Base-by-base conservation (phyloP, 2,113 vertebrate species). In the Gobiocypris rarus region DNA sequence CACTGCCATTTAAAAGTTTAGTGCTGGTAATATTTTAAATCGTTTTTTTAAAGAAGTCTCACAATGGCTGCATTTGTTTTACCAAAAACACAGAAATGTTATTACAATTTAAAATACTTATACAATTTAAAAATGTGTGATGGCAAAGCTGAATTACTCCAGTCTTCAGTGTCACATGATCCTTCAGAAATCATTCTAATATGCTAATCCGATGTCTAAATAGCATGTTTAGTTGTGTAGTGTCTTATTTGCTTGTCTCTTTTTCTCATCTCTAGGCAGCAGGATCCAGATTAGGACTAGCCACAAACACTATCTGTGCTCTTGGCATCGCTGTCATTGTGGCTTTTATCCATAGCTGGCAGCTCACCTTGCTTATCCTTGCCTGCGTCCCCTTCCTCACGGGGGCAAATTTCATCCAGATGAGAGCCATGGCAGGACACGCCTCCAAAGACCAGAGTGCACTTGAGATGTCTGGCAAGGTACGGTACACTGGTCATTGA, bases 271-370 rank as follows among this genome's bases (percentile, higher is more conserved):
- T 71, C 75, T 54, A 94, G 91, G 92, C 92, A 87, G 90, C 91
- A 61, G 92, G 91, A 86, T 93, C 88, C 83, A 90, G 91, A 76
- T 88, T 93, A 83, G 90, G 86, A 75, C 89, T 94, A 87, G 83
- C 92, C 81, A 89, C 86, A 48, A 86, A 73, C 31, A 84, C 91
- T 82, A 85, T 91, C n/a, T 85, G 86, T n/a, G 50, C 85, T 50
- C 83, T 71, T 58, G 59, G 31, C 17, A 81, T 87, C 65, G 87
- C 92, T 82, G 58, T 94, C 84, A 38, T 92, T 67, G 88, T 94
- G 88, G 90, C 92, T 86, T 96, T 94, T 88, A 88, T 91, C 54
- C 90, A 90, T 31, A 83, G 87, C 85, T 96, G 94, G 94, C 95
- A 95, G 83, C 85, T 95, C 81, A 90, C 89, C 75, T 89, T 94